These are phyloP conservation scores for Nowickia ferox DNA, from an alignment of 2,888 invertebrate species.

Conservation along the genomic window DNA sequence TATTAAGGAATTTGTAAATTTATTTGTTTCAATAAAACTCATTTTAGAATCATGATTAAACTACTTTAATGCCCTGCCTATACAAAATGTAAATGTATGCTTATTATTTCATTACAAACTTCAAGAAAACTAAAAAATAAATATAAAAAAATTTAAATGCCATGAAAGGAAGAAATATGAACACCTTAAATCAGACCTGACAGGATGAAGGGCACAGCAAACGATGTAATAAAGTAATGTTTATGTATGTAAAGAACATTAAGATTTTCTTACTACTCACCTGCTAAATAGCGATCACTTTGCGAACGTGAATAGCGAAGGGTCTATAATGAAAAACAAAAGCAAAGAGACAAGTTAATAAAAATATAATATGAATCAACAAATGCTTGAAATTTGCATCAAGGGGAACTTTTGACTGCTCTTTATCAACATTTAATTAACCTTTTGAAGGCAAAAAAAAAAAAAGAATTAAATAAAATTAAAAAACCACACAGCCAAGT, in stretches of 20 bases:
- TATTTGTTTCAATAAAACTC: not conserved
- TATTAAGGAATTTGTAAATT: too few relatives aligned
- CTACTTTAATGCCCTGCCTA: constrained; percentile 34
- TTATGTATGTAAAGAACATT: constrained; percentile 3
- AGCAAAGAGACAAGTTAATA: constrained; percentile 59
- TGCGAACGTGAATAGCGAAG: constrained; percentile 83
- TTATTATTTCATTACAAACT: constrained; percentile 51
- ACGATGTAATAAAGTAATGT: not conserved
- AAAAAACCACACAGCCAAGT: constrained; percentile 31
- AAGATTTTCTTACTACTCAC: constrained; percentile 79
- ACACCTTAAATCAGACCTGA: constrained; percentile 38
- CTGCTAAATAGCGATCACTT: constrained; percentile 83
- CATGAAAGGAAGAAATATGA: constrained; percentile 43
- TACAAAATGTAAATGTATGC: constrained; percentile 50
- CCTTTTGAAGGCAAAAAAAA: constrained; percentile 14
- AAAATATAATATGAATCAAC: constrained; percentile 41
- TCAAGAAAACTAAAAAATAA: constrained; percentile 1
- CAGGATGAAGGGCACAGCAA: constrained; percentile 44
- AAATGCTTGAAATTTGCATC: constrained; percentile 35
- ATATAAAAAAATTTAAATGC: constrained; percentile 58
- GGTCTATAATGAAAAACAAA: constrained; percentile 76
- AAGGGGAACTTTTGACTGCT: constrained; percentile 74
- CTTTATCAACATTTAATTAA: constrained; percentile 74
- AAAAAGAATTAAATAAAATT: not conserved
- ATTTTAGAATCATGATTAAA: not conserved